A percentile compares a stretch with the other conserved stretches of the same genome.
Evolutionary conservation across 23 tunicate genomes (phyloP).

Genomic region (Styela clava): DNA sequence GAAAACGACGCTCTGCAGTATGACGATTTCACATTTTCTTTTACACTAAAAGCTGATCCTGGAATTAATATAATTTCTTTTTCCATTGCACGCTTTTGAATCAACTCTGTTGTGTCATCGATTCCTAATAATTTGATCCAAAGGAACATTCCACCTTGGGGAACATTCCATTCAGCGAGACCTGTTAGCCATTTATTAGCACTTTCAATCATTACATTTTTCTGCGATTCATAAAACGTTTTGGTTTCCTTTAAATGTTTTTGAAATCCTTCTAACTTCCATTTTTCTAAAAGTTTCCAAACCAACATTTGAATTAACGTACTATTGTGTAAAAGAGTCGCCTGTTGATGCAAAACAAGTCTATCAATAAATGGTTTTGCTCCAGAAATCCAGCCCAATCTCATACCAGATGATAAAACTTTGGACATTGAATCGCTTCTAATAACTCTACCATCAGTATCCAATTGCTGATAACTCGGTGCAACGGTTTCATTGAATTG

Average conservation of each 20-base stretch:
- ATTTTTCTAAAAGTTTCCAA: constrained; percentile 46
- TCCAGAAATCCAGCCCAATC: constrained; percentile 95
- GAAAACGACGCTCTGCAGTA: constrained; percentile 75
- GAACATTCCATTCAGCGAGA: constrained; percentile 87
- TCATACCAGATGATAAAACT: constrained; percentile 86
- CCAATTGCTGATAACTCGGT: constrained; percentile 82
- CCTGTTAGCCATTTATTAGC: constrained; percentile 54
- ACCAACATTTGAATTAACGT: constrained; percentile 55
- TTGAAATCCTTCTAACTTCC: constrained; percentile 84
- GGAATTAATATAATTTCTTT: constrained; percentile 74
- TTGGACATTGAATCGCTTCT: constrained; percentile 94
- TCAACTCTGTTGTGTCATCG: constrained; percentile 47
- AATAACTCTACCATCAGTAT: constrained; percentile 90
- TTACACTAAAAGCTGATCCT: constrained; percentile 75
- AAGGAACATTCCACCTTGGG: constrained; percentile 90
- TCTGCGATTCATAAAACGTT: constrained; percentile 55
- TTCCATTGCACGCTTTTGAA: constrained; percentile 42
- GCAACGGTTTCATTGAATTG: constrained; percentile 45
- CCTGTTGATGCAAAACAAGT: constrained; percentile 70
- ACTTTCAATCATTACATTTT: constrained; percentile 48
- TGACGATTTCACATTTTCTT: constrained; percentile 40
- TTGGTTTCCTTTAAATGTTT: constrained; percentile 45
- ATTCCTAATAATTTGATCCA: constrained; percentile 76
- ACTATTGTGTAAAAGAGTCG: constrained; percentile 61
- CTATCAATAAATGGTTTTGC: constrained; percentile 67